phyloP scores from a whole-genome alignment of 2,113 vertebrate species.

The Barbus barbus region DNA sequence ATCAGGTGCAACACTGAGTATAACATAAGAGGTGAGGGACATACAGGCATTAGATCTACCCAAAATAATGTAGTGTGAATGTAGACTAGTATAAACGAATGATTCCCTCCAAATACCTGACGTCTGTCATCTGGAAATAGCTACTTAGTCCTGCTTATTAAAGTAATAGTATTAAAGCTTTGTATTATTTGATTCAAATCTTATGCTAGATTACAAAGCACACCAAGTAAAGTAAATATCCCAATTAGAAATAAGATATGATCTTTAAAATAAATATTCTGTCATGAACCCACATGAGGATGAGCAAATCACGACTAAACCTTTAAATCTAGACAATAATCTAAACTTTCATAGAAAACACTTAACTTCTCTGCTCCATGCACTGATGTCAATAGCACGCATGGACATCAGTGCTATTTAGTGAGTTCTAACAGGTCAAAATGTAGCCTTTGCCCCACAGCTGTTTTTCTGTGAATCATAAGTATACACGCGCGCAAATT shows the following conservation, averaged over 20 bases:
- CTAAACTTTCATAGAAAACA: neutral
- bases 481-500: neutral
- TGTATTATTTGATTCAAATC: neutral
- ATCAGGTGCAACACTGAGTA: neutral
- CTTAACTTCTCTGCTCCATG: neutral
- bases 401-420: neutral
- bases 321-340: neutral
- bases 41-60: neutral
- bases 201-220: neutral
- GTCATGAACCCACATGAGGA: neutral
- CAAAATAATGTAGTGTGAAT: neutral
- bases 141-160: neutral
- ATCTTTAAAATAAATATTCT: neutral
- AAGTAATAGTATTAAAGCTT: neutral
- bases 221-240: neutral
- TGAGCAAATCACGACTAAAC: neutral
- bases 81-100: neutral
- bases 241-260: neutral
- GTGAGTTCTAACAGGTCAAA: neutral
- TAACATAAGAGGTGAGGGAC: neutral
- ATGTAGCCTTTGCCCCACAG: neutral
- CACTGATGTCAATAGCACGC: too few species aligned
- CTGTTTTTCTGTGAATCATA: conserved; percentile 12
- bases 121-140: neutral
- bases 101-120: neutral